Evolutionary conservation across 2,797 vertebrate genomes (phyloP).

Genomic region (Vireo griseus): DNA sequence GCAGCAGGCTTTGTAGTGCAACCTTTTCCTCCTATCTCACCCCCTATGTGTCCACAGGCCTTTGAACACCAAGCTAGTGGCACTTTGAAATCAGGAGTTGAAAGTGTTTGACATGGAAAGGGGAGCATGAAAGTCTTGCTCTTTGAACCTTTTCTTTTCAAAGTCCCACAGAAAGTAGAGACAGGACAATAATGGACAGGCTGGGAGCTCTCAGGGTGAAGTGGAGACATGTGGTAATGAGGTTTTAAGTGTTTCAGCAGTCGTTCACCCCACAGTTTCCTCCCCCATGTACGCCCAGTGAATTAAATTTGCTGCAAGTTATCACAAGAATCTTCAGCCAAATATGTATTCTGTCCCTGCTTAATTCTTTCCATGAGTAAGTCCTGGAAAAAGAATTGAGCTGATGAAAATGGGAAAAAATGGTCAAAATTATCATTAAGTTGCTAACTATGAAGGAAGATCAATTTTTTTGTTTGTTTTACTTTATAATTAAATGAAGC

Average conservation of each 20-base stretch:
- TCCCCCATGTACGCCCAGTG: background rate
- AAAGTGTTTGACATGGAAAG: slow-evolving; percentile 86
- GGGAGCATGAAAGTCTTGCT: slow-evolving; percentile 85
- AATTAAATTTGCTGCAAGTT: slow-evolving; percentile 41
- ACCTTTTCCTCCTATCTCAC: slow-evolving; percentile 79
- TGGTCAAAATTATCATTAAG: background rate
- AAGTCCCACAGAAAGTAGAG: slow-evolving; percentile 75
- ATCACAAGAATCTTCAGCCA: background rate
- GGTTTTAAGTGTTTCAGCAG: slow-evolving; percentile 59
- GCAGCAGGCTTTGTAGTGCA: slow-evolving; percentile 80
- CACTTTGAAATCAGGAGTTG: slow-evolving; percentile 90
- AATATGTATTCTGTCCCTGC: background rate
- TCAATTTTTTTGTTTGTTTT: background rate
- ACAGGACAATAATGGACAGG: slow-evolving; percentile 74
- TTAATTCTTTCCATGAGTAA: background rate
- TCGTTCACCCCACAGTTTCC: background rate
- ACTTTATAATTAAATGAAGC: slow-evolving; percentile 11
- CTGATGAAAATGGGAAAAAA: background rate
- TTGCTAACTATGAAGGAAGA: background rate
- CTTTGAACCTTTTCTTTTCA: slow-evolving; percentile 87
- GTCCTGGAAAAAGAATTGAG: background rate
- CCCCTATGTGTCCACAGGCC: slow-evolving; percentile 74
- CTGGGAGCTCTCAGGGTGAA: slow-evolving; percentile 57
- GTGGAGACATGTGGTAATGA: slow-evolving; percentile 60
- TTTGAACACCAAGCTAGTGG: slow-evolving; percentile 86